These are phyloP conservation scores for Lithophane semibrunnea DNA, from an alignment of 2,888 invertebrate species.

Conservation along the genomic window DNA sequence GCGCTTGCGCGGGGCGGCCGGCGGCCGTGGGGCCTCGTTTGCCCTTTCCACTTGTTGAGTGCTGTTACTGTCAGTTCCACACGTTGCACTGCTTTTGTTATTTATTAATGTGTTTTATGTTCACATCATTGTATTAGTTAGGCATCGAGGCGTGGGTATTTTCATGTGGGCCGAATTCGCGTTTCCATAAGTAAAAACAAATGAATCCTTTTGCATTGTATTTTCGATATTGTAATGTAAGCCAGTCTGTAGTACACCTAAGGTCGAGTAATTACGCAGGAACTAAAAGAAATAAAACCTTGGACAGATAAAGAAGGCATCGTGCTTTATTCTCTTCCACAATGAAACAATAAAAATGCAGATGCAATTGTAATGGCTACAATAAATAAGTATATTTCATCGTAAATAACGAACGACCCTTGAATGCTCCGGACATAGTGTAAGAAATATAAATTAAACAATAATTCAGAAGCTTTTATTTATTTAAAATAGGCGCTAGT, in stretches of 20 bases:
- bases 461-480: conserved; percentile 56
- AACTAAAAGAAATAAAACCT: conserved; percentile 48
- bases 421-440: conserved; percentile 53
- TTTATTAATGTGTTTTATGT: conserved; percentile 55
- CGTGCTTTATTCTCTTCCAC: conserved; percentile 52
- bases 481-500: conserved; percentile 47
- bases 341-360: conserved; percentile 63
- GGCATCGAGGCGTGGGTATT: conserved; percentile 11
- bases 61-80: conserved; percentile 63
- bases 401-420: conserved; percentile 64
- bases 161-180: neutral
- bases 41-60: conserved; percentile 67
- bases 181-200: neutral
- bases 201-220: neutral
- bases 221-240: neutral
- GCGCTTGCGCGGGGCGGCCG: conserved; percentile 46
- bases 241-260: conserved; percentile 17
- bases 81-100: conserved; percentile 56
- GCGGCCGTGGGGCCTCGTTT: conserved; percentile 54
- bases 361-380: conserved; percentile 64
- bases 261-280: conserved; percentile 40
- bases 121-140: conserved; percentile 47
- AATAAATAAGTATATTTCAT: conserved; percentile 68
- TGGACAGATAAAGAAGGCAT: conserved; percentile 47
- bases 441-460: conserved; percentile 63